Evolutionary conservation across 2,113 vertebrate species (phyloP), one percentile per base, ranked within the genome.

Genomic region (Haplochromis burtoni): DNA sequence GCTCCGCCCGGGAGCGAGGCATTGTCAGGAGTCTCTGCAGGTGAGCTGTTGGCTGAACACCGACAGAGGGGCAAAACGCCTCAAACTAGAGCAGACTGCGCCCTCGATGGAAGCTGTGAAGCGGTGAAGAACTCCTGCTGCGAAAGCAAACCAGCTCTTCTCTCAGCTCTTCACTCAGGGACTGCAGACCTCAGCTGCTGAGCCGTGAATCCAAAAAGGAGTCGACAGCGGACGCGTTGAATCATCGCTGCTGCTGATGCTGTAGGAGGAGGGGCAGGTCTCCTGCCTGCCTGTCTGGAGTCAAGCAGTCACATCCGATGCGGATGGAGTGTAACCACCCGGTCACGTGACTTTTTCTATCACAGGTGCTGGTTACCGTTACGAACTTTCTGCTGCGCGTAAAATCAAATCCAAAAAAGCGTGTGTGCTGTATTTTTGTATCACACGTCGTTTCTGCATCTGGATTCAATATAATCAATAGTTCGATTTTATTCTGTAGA

Each of bases 1-100:
- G 89, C 89, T 86, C 94, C 57, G 84, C 86, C 49, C 47, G 29
- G 89, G 84, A 79, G 90, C 89, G 88, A 91, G 93, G 94, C 90
- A 83, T 90, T 84, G 17, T 42, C 26, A 78, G 26, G 26, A 51
- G 7, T 29, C 66, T 86, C 71, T 86, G 84, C 93, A 95, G 94
- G 94, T 94, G 91, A 90, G 81, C 71, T 19, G 81, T 16, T 59
- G 42, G 59, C 19, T 49, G 82, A 80, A 66, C 47, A 33, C 85
- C 12, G 81, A 84, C 71, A 45, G 24, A 53, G 78, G 45, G 73
- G 47, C 68, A 82, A 81, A n/a, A 2, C 54, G 81, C 85, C 86
- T 82, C 84, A 51, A 49, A 63, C n/a, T 85, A 53, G 78, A 17
- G 35, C 84, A 79, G 76, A 7, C 61, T 11, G 57, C 61, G 35